Evolutionary conservation across 2,113 vertebrate species (phyloP).

Genomic region (Centropus unirufus): DNA sequence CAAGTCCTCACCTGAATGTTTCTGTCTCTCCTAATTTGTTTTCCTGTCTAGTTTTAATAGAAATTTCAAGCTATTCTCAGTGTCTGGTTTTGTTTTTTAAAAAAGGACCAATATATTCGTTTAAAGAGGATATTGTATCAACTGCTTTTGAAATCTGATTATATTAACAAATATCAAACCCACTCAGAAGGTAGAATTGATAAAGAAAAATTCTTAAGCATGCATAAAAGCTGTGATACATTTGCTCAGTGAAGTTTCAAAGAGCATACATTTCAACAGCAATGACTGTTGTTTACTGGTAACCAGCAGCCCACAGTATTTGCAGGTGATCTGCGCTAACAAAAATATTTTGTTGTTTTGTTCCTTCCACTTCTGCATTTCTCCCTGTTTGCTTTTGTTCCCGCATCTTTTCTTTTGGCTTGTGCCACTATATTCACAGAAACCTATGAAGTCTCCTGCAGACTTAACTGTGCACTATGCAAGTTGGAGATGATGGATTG

Average conservation of each 20-base stretch:
- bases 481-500: background rate
- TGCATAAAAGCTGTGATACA: background rate
- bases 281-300: background rate
- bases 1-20: background rate
- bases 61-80: background rate
- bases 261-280: accelerated
- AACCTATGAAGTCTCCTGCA: accelerated
- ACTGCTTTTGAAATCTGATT: background rate
- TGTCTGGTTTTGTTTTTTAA: background rate
- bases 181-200: background rate
- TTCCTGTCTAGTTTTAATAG: background rate
- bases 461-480: background rate
- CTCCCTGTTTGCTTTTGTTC: background rate
- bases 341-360: background rate
- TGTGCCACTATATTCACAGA: accelerated
- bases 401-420: background rate
- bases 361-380: background rate
- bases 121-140: background rate
- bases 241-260: background rate
- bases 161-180: background rate
- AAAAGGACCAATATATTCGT: background rate
- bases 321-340: background rate
- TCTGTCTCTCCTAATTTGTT: background rate
- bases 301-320: background rate
- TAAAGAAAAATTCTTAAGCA: background rate